Evolutionary conservation across 1,140 invertebrate genomes (phyloP).

Genomic region (Drosophila varians): DNA sequence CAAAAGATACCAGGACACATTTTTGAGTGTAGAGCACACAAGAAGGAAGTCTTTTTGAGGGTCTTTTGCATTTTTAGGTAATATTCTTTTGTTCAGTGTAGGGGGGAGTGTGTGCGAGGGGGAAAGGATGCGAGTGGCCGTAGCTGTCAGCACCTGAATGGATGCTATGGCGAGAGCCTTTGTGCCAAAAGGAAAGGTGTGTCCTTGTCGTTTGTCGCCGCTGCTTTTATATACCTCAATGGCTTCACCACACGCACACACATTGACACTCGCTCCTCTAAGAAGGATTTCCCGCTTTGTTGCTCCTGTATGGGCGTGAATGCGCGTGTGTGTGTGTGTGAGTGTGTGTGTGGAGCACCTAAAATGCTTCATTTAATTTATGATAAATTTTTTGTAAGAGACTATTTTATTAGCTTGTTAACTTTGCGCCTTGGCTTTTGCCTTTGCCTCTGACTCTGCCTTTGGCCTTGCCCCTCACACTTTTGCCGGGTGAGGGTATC

Average conservation of each 20-base stretch:
- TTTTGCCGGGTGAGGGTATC: conserved; percentile 14
- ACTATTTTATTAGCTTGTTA: conserved; percentile 79
- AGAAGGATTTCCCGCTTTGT: conserved; percentile 27
- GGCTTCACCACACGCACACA: conserved; percentile 26
- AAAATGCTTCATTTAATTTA: conserved; percentile 82
- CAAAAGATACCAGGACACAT: background rate
- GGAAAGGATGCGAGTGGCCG: conserved; percentile 9
- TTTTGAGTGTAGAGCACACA: background rate
- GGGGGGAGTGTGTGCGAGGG: conserved; percentile 3
- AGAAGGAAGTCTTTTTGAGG: background rate
- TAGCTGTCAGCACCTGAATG: conserved; percentile 68
- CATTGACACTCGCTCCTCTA: conserved; percentile 1
- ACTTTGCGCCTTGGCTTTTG: conserved; percentile 59
- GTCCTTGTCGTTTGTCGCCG: conserved; percentile 53
- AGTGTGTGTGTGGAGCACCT: conserved; percentile 43
- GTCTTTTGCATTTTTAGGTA: background rate
- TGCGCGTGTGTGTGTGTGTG: conserved; percentile 1
- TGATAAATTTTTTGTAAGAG: conserved; percentile 74
- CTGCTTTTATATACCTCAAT: conserved; percentile 36
- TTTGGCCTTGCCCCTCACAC: conserved; percentile 5
- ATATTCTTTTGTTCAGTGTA: background rate
- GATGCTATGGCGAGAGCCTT: conserved; percentile 54
- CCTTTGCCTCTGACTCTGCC: conserved; percentile 26
- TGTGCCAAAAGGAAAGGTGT: conserved; percentile 61
- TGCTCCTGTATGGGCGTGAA: background rate